Evolutionary conservation across 2,113 vertebrate species (phyloP).

Genomic region (Halichoerus grypus): DNA sequence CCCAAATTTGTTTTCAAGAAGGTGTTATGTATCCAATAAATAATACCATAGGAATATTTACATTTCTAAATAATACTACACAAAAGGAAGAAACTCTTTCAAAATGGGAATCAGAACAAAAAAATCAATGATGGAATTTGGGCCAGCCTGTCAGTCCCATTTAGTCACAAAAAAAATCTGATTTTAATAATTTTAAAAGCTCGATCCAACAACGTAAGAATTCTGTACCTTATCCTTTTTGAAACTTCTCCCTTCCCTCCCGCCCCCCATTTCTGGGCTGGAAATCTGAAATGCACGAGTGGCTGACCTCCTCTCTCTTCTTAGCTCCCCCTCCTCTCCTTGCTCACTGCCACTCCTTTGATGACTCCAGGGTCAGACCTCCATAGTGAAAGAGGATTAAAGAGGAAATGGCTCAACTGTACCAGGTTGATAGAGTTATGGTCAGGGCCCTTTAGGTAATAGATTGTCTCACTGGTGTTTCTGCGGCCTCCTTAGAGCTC

Average conservation of each 20-base stretch:
- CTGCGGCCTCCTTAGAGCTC: not conserved
- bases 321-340: accelerated
- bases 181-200: not conserved
- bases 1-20: not conserved
- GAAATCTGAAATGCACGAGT: not conserved
- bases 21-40: not conserved
- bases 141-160: not conserved
- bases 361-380: not conserved
- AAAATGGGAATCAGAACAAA: not conserved
- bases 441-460: not conserved
- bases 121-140: not conserved
- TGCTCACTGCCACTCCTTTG: not conserved
- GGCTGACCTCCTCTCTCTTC: not conserved
- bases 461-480: not conserved
- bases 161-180: not conserved
- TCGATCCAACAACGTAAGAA: not conserved
- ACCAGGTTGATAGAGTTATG: not conserved
- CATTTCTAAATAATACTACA: not conserved
- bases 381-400: not conserved
- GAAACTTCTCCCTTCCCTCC: not conserved
- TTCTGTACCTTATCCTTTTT: not conserved
- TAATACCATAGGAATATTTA: not conserved
- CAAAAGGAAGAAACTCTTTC: not conserved
- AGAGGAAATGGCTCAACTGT: not conserved
- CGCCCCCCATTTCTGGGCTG: not conserved